Conservation (phyloP, 2,113 vertebrate species). For the Cephalopterus ornatus region DNA sequence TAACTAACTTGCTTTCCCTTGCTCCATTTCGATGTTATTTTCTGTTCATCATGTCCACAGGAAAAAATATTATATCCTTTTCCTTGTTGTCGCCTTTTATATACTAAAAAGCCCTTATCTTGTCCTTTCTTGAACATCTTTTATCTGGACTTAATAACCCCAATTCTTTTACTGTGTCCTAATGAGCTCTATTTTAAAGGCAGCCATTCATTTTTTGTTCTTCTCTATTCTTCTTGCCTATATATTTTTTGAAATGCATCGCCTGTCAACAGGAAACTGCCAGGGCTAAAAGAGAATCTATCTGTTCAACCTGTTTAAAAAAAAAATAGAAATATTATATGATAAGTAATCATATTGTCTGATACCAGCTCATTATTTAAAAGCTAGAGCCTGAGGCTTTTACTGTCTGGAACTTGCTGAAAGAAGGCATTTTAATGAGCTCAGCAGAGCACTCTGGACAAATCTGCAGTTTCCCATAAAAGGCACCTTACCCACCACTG, state of each 20-base stretch:
- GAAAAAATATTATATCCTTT: neutral
- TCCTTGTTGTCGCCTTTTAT: neutral
- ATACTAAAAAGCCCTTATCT: neutral
- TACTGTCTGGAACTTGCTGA: neutral
- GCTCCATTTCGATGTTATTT: neutral
- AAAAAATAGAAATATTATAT: neutral
- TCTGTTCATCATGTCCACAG: neutral
- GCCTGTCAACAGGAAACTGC: neutral
- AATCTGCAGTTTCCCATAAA: neutral
- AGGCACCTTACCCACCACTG: neutral
- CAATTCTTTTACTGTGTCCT: neutral
- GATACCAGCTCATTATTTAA: neutral
- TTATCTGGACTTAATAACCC: neutral
- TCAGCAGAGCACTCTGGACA: neutral
- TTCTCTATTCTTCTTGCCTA: neutral
- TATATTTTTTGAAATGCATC: neutral
- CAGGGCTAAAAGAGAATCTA: neutral
- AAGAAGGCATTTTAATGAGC: neutral
- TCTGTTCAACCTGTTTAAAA: neutral
- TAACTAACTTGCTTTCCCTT: neutral
- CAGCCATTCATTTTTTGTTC: neutral
- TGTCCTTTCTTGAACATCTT: neutral
- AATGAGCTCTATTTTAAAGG: neutral
- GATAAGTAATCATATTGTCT: neutral
- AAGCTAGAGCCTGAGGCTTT: neutral